Base-by-base conservation (phyloP, 2,797 vertebrate genomes). In the Synanceia verrucosa region DNA sequence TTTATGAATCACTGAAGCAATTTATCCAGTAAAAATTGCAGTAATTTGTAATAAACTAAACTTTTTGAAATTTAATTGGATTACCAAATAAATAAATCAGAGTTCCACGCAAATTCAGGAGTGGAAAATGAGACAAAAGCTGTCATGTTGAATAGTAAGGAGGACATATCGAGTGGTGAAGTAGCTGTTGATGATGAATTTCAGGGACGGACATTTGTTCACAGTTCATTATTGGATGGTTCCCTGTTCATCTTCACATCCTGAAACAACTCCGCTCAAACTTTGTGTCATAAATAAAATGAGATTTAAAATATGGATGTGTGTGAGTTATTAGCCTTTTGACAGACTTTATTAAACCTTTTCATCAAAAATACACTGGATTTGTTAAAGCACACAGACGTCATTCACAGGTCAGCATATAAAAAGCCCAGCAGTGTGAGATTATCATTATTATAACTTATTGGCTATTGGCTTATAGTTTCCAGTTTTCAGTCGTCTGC, bases 271-370 rank as follows among this genome's bases (percentile, higher is more conserved):
- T 29, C 8, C 24, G 39, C 19, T 64, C 34, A 43, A 65, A 52
- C n/a, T 37, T 18, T 41, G 7, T 58, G 19, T 53, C 4, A 13
- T n/a, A 19, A 79, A 26, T 74, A 51, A 51, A 74, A 39, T 34
- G 8, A 6, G 5, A 33, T 44, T 3, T 67, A 33, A 37, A 50
- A 75, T 31, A 23, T 2, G 4, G 9, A 52, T 52, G 8, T 18
- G n/a, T 70, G 12, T 6, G 12, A 21, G 16, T 55, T 24, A n/a
- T 18, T 41, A 18, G 4, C 2, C 6, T 18, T 28, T 12, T 37
- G 37, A 23, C 26, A 33, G 48, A 24, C 21, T 81, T 81, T 65
- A 73, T 76, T 69, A 7, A 43, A 28, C 6, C 13, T 10, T 6
- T 65, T 2, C 1, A 37, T 24, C 39, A 48, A 43, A 43, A 24